Base-by-base conservation (phyloP, 2,797 vertebrate species). In the Molossus molossus region DNA sequence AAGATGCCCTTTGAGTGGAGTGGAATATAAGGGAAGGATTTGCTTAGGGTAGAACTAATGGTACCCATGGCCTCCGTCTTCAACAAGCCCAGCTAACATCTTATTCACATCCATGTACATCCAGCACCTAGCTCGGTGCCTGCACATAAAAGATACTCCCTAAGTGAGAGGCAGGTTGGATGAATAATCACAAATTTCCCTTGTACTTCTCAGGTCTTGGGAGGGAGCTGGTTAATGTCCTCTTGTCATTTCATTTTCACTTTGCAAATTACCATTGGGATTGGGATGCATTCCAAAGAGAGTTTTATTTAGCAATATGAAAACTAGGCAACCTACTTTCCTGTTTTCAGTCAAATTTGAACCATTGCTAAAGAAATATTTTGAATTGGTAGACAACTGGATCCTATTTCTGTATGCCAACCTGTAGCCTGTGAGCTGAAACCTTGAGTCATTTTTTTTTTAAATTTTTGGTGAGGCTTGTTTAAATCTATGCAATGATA, bases 341-440 rank as follows among this genome's bases (percentile, higher is more conserved):
- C 23, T 83, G 57, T 91, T 90, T 96, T 93, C 75, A 67, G 33
- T 57, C 95, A 81, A 89, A 93, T 58, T 45, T 85, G 53, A 64
- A 75, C 21, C 40, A 92, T 50, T 84, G 82, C 62, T 96, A 95
- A 96, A 37, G 50, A 98, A 94, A 96, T 87, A 86, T 93, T 97
- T 95, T 70, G 60, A 37, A 67, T 67, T 88, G 79, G 90, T 17
- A 29, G 88, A 70, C 53, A 95, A 84, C 53, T 87, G 29, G 7
- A 95, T 97, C 57, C 40, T 83, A 90, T 88, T 94, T 67, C n/a
- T 92, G 37, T 70, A 91, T 1, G 4, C 18, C 50, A 87, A 13
- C 29, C 64, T 85, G 27, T 70, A 81, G 88, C 58, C 96, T 96
- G 25, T 91, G 87, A 93, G 21, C 80, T 40, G 81, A 95, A 91